Base-by-base conservation (phyloP, 2,113 vertebrate species). In the Sigmodon hispidus region DNA sequence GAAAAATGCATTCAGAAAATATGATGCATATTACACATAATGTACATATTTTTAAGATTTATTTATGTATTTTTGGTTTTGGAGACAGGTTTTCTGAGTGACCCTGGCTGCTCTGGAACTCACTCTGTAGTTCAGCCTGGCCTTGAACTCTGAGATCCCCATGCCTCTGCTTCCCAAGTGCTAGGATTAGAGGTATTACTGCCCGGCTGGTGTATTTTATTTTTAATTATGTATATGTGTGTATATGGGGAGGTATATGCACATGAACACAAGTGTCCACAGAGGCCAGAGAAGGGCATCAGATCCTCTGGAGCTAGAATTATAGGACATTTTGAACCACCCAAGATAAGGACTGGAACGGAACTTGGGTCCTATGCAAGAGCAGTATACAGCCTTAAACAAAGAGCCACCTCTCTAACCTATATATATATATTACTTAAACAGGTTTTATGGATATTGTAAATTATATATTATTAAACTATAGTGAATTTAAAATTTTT, bases 1-100 rank as follows among this genome's bases (percentile, higher is more conserved):
- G 55, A 50, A 95, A 90, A 94, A 84, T 61, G 40, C 3, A 26
- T 61, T 77, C 11, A 85, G 45, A 81, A 94, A 80, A 90, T 52
- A 79, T n/a, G 70, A 80, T 81, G 50, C 11, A 69, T 76, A 50
- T 85, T 69, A 79, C 57, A 90, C 61, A 7, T n/a, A 36, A 63
- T 22, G 34, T 65, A 36, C 3, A 48, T 36, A 67, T 50, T 85
- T 84, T 65, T 22, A 45, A 61, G 29, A 4, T 57, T 57, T 57
- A 21, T 21, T 57, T 67, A 67, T 40, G n/a, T 70, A 21, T 70
- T 70, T n/a, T 69, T 5, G 2, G 36, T 69, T 69, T 70, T n/a
- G 0, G 17, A 70, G 69, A 40, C 7, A 10, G 69, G 69, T 70
- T 70, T 36, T 70, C 17, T 70, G 36, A n/a, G 69, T 70, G 21